phyloP scores from a whole-genome alignment of 2,113 vertebrate species.

The Pangasianodon gigas region DNA sequence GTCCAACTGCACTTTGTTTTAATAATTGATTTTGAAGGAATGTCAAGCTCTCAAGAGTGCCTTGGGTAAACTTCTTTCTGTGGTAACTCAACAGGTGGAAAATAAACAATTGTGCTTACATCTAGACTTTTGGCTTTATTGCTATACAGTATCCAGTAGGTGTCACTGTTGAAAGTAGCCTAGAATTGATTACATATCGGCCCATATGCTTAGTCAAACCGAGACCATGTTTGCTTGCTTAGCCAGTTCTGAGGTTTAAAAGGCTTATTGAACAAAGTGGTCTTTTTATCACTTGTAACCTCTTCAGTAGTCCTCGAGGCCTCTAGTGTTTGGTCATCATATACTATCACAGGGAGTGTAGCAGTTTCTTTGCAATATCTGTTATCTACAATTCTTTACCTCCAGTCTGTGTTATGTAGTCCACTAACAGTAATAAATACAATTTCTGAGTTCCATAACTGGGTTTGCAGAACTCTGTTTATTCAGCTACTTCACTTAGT shows the following conservation, averaged over 20 bases:
- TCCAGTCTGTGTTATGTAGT: background rate
- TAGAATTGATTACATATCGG: background rate
- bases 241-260: background rate
- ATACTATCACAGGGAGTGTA: background rate
- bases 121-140: slow-evolving; percentile 23
- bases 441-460: background rate
- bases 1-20: background rate
- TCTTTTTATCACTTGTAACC: background rate
- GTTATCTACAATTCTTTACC: background rate
- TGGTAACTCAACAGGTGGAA: background rate
- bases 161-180: slow-evolving; percentile 5
- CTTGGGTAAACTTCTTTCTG: background rate
- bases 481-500: background rate
- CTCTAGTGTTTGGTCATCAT: background rate
- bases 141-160: slow-evolving; percentile 4
- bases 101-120: slow-evolving; percentile 21
- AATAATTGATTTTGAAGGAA: background rate
- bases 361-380: background rate
- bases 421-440: background rate
- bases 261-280: background rate
- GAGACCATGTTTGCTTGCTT: background rate
- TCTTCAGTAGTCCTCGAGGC: background rate
- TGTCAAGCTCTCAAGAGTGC: background rate
- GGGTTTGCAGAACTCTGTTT: background rate
- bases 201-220: background rate